Evolutionary conservation across 2,888 invertebrate species (phyloP), one percentile per base, ranked within the genome.

Genomic region (Strigamia transsilvanica): DNA sequence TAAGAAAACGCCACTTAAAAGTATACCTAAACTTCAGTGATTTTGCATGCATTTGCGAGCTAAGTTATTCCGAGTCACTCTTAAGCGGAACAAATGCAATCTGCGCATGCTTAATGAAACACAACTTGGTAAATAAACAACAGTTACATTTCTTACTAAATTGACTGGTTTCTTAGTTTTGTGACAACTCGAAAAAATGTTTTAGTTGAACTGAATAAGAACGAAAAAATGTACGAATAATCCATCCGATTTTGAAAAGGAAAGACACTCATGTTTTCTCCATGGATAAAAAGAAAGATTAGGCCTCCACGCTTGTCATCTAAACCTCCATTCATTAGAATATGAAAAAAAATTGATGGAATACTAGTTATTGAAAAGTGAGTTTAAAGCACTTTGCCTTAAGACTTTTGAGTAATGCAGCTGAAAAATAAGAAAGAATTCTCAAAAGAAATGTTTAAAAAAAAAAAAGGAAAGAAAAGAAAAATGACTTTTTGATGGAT

Each of bases 401-500:
- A 73, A 73, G 73, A 73, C 73, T 73, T 73, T 73, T 73, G 73
- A 73, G 73, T 73, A 73, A 73, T 73, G 73, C 73, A 73, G 27
- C 27, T 27, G 27, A 32, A 73, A 73, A 32, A 32, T 73, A 73
- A 73, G 61, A 61, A 61, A 27, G 73, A 32, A 13, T 73, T 73
- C 73, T 32, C 73, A 27, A 73, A 73, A 73, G 32, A 73, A 73
- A 73, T 66, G 32, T 73, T 27, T 38, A 38, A 38, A 6, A 38
- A 9, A 38, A 38, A 38, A 38, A 34, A 34, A 66, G 23, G 27
- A 73, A 73, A 66, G 66, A 66, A 73, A 73, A 73, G 27, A 73
- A 73, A 73, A 73, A 73, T 73, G 73, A 73, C 73, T 73, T 73
- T 73, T 73, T 73, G 73, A 73, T 73, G 73, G 73, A 73, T 73